phyloP scores from a whole-genome alignment of 1,140 invertebrate species.

The Procambarus virginalis region DNA sequence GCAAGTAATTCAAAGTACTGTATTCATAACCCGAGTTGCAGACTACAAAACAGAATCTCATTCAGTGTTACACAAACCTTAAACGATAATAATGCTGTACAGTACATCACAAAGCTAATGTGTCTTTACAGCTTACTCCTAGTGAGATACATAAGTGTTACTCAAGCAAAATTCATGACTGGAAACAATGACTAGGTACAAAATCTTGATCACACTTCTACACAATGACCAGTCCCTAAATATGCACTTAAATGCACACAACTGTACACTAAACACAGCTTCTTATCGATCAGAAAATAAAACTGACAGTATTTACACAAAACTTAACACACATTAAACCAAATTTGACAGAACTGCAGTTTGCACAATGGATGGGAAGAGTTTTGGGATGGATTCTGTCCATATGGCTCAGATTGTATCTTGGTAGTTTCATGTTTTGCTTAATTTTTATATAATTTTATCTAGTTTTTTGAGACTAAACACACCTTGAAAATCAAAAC shows the following conservation, averaged over 20 bases:
- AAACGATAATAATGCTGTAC: neutral
- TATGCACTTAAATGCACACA: neutral
- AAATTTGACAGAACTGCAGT: neutral
- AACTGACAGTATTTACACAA: neutral
- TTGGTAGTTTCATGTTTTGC: neutral
- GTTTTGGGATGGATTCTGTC: neutral
- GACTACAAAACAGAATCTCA: neutral
- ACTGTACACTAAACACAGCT: neutral
- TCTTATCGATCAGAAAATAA: neutral
- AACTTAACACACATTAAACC: neutral
- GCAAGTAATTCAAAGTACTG: neutral
- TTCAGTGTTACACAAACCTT: neutral
- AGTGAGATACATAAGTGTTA: neutral
- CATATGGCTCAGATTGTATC: neutral
- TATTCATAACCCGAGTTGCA: neutral
- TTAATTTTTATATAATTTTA: neutral
- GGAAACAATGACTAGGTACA: neutral
- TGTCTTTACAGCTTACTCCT: neutral
- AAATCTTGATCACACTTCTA: neutral
- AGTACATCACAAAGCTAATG: neutral
- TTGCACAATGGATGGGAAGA: slow-evolving; percentile 1
- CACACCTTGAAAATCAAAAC: neutral
- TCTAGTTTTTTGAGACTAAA: neutral
- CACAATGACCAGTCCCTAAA: neutral
- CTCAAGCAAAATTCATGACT: slow-evolving; percentile 7